Evolutionary conservation across 2,888 invertebrate genomes (phyloP).

Genomic region (Polyommatus iphigenia): DNA sequence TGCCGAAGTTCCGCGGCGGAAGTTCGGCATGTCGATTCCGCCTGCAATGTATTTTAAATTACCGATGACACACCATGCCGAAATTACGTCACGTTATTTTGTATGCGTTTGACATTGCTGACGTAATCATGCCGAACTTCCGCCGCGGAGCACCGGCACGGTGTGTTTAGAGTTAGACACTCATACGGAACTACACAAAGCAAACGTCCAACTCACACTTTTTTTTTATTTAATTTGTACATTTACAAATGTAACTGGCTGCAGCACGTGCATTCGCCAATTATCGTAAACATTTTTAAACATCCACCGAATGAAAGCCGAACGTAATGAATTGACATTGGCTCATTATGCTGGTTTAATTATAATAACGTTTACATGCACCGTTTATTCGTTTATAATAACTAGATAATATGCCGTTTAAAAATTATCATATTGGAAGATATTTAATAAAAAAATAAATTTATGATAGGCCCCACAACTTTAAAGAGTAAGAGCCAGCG

Average conservation of each 20-base stretch:
- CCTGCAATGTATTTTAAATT: too few species aligned
- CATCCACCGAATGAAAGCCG: conserved; percentile 33
- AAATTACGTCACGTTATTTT: too few species aligned
- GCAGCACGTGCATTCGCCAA: conserved; percentile 37
- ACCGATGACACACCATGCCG: too few species aligned
- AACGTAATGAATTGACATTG: conserved; percentile 23
- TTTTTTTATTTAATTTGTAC: conserved; percentile 7
- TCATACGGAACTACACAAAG: not conserved
- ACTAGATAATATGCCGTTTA: not conserved
- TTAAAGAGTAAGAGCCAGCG: too few species aligned
- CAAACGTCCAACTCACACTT: not conserved
- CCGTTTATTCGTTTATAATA: not conserved
- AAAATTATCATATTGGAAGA: not conserved
- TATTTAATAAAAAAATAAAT: not conserved
- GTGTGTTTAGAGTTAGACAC: too few species aligned
- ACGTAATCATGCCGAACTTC: too few species aligned
- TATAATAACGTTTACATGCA: not conserved
- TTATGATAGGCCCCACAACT: too few species aligned
- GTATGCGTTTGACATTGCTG: too few species aligned
- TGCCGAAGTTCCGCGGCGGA: too few species aligned
- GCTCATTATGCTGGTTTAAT: not conserved
- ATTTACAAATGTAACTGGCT: conserved; percentile 37
- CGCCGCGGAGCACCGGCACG: too few species aligned
- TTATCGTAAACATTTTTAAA: conserved; percentile 38
- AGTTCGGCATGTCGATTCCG: too few species aligned